Conservation (phyloP, 2,888 invertebrate species). For the Lordiphosa fenestrarum region DNA sequence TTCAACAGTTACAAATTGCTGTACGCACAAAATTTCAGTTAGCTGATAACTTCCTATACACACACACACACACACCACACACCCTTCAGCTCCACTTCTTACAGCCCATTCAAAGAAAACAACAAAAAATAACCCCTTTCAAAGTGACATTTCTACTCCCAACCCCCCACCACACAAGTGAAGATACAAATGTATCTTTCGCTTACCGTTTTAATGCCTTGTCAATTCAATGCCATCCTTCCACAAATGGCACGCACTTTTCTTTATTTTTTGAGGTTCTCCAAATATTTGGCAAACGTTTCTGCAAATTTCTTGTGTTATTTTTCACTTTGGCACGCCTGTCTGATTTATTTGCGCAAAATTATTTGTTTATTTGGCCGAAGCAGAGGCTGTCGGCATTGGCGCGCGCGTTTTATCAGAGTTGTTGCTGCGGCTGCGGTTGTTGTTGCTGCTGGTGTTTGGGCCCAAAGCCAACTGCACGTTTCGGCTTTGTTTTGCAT, state of each 20-base stretch:
- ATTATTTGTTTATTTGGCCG: slow-evolving; percentile 67
- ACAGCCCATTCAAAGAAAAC: not conserved
- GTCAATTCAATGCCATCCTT: slow-evolving; percentile 24
- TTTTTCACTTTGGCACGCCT: slow-evolving; percentile 52
- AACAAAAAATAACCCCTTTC: not conserved
- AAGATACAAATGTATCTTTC: slow-evolving; percentile 6
- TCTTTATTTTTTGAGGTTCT: slow-evolving; percentile 50
- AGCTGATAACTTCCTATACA: slow-evolving; percentile 53
- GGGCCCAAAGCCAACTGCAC: slow-evolving; percentile 59
- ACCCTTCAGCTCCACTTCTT: slow-evolving; percentile 5
- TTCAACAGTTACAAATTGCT: slow-evolving; percentile 64
- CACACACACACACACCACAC: slow-evolving; percentile 18
- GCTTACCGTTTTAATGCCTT: slow-evolving; percentile 30
- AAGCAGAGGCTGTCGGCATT: slow-evolving; percentile 19
- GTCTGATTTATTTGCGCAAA: slow-evolving; percentile 44
- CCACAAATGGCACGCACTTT: slow-evolving; percentile 48
- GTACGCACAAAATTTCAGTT: slow-evolving; percentile 46
- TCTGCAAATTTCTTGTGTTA: slow-evolving; percentile 49
- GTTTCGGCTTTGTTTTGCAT: slow-evolving; percentile 76
- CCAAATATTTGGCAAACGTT: slow-evolving; percentile 64
- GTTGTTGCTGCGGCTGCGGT: slow-evolving; percentile 8
- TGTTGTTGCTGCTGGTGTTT: slow-evolving; percentile 20
- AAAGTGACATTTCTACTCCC: not conserved
- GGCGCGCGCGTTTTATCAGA: slow-evolving; percentile 30
- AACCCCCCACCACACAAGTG: not conserved